Evolutionary conservation across 2,888 invertebrate genomes (phyloP).

Genomic region (Diarsia dahlii): DNA sequence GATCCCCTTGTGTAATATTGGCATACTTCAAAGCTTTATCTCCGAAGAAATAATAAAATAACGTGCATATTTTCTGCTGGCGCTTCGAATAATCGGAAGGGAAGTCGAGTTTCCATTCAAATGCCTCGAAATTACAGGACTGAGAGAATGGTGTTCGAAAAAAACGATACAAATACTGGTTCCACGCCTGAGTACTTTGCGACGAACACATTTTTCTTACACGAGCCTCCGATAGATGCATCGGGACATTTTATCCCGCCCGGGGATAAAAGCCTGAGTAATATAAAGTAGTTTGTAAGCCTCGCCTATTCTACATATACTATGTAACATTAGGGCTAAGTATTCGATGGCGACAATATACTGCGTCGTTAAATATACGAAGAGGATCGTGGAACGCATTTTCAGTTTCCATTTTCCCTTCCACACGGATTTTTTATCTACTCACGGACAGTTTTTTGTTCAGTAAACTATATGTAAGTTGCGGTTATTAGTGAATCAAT

Average conservation of each 20-base stretch:
- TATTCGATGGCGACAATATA: conserved; percentile 45
- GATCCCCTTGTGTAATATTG: conserved; percentile 38
- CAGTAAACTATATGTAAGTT: background rate
- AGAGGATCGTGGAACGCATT: conserved; percentile 31
- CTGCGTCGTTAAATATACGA: conserved; percentile 18
- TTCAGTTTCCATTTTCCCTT: conserved; percentile 18
- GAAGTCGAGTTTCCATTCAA: conserved; percentile 31
- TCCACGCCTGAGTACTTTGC: conserved; percentile 45
- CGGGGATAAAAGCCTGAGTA: conserved; percentile 50
- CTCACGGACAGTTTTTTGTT: background rate
- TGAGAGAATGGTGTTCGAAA: conserved; percentile 12
- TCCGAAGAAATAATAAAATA: conserved; percentile 36
- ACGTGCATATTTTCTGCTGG: conserved; percentile 42
- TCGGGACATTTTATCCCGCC: conserved; percentile 41
- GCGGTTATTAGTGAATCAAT: too few species aligned
- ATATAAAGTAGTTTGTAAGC: conserved; percentile 62
- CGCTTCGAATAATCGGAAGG: conserved; percentile 31
- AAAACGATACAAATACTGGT: conserved; percentile 25
- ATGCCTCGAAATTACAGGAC: conserved; percentile 34
- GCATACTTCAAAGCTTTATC: conserved; percentile 42
- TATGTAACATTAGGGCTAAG: conserved; percentile 50
- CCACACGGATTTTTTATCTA: background rate
- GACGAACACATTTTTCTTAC: conserved; percentile 52
- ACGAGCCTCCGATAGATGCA: conserved; percentile 57
- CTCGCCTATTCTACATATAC: conserved; percentile 47